phyloP scores from a whole-genome alignment of 2,797 vertebrate genomes.

The Stomatorhinus walkeri region DNA sequence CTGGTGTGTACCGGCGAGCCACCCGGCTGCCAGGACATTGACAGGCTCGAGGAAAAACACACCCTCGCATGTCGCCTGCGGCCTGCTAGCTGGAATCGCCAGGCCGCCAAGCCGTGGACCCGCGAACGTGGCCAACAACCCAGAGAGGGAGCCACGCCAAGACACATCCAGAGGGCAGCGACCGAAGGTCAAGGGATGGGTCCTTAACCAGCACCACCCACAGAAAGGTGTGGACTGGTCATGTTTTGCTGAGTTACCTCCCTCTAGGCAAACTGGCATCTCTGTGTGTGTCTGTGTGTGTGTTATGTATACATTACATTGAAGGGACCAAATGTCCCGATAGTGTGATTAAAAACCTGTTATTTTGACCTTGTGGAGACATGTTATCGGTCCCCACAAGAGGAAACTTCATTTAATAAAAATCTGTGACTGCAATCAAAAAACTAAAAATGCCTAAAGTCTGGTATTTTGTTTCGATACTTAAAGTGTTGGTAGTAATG shows the following conservation, averaged over 20 bases:
- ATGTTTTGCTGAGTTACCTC: not conserved
- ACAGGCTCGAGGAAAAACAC: constrained; percentile 5
- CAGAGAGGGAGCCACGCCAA: not conserved
- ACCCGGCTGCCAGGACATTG: constrained; percentile 7
- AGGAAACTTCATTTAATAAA: not conserved
- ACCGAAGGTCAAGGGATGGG: not conserved
- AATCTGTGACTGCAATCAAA: not conserved
- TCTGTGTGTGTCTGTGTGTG: not conserved
- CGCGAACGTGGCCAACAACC: constrained; percentile 22
- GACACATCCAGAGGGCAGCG: not conserved
- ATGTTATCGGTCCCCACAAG: not conserved
- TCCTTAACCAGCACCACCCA: not conserved
- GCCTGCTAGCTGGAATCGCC: constrained; percentile 9
- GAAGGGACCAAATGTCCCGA: not conserved
- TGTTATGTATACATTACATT: not conserved
- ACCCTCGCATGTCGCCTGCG: not conserved
- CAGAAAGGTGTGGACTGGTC: not conserved
- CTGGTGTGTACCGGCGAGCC: not conserved
- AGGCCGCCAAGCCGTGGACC: not conserved
- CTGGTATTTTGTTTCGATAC: not conserved
- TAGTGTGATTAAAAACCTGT: not conserved
- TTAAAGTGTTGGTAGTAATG: not conserved
- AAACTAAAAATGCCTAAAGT: not conserved
- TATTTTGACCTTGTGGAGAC: not conserved
- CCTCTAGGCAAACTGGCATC: not conserved